Evolutionary conservation across 2,797 vertebrate genomes (phyloP).

Genomic region (Lithobates pipiens): DNA sequence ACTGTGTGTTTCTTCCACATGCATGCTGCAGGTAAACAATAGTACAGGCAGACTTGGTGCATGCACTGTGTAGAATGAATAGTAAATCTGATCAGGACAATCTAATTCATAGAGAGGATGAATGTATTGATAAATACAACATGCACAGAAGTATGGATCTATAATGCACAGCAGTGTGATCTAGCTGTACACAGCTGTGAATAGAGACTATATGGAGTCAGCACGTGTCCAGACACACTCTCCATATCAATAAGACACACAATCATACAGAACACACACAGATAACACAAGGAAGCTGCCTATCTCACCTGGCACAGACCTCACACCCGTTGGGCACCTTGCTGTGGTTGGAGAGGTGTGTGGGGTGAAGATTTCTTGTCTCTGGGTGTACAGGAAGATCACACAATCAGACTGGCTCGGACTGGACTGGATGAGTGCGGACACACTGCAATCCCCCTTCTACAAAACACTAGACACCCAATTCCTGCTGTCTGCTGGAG

Average conservation of each 20-base stretch:
- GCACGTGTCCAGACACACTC: too few relatives aligned
- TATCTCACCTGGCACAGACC: slow-evolving; percentile 43
- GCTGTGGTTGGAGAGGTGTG: background rate
- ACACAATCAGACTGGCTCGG: slow-evolving; percentile 15
- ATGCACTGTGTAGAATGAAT: background rate
- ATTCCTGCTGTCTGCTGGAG: slow-evolving; percentile 1
- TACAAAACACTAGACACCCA: slow-evolving; percentile 17
- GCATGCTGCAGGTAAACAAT: background rate
- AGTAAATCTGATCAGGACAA: background rate
- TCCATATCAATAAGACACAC: background rate
- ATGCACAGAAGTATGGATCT: background rate
- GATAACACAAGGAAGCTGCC: background rate
- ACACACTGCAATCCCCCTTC: background rate
- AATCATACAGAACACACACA: background rate
- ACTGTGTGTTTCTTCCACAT: background rate
- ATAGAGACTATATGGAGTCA: too few relatives aligned
- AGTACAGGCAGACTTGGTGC: background rate
- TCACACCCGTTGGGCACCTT: slow-evolving; percentile 4
- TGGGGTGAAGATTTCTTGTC: background rate
- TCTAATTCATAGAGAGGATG: background rate
- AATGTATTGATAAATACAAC: background rate
- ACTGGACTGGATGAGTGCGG: background rate
- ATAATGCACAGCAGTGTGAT: background rate
- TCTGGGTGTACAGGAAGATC: background rate
- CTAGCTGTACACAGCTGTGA: background rate